These are phyloP conservation scores for Mus minutoides DNA, from an alignment of 2,797 vertebrate genomes.

Conservation along the genomic window DNA sequence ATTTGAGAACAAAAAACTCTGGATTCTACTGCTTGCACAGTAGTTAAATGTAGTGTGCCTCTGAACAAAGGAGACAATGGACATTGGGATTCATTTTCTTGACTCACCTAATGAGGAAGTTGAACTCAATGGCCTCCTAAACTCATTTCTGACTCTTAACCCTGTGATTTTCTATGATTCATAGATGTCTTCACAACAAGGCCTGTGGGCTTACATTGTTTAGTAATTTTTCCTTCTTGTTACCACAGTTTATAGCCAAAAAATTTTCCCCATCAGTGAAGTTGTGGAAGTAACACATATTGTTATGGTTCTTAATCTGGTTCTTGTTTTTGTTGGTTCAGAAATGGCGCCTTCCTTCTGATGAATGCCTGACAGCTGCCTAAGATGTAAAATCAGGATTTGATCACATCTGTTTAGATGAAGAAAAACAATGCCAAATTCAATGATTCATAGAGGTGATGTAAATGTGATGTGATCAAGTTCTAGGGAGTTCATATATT, in stretches of 20 bases:
- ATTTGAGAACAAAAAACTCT: background rate
- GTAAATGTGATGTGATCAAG: background rate
- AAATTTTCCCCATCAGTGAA: background rate
- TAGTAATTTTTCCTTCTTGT: background rate
- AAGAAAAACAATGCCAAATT: background rate
- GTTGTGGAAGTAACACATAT: background rate
- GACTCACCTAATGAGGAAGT: background rate
- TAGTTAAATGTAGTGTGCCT: background rate
- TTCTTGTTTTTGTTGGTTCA: background rate
- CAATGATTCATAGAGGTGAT: background rate
- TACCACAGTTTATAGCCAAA: background rate
- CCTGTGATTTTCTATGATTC: constrained; percentile 15
- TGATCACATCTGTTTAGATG: background rate
- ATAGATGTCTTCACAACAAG: background rate
- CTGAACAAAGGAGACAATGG: background rate
- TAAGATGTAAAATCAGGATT: background rate
- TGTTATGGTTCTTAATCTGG: background rate
- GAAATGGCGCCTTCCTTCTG: background rate
- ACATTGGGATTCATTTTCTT: background rate
- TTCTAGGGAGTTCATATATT: background rate
- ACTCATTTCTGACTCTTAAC: background rate
- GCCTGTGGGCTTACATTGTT: background rate
- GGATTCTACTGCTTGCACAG: background rate
- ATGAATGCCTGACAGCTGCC: background rate
- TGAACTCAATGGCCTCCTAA: background rate